Percentiles rank a stretch among this genome's conserved stretches.
Conservation (phyloP, 2,888 invertebrate species). For the Tanypteryx hageni region DNA sequence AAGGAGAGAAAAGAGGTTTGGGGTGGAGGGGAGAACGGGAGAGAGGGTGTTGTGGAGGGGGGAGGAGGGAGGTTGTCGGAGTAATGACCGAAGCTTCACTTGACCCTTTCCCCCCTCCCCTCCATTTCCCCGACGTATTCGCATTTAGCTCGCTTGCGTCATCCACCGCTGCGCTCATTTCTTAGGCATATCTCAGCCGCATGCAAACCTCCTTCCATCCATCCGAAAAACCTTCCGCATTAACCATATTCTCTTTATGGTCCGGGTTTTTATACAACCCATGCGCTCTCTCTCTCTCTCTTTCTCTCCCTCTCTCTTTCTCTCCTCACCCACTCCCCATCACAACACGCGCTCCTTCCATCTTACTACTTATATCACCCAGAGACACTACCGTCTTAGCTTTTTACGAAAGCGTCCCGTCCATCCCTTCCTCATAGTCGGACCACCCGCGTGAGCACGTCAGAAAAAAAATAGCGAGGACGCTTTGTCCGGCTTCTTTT, state of each 20-base stretch:
- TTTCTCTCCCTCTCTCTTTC: not conserved
- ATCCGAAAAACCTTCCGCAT: not conserved
- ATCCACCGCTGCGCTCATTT: constrained; percentile 48
- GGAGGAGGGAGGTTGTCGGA: not conserved
- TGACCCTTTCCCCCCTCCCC: constrained; percentile 11
- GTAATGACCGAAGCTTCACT: constrained; percentile 58
- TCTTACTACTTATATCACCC: not conserved
- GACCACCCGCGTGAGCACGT: constrained; percentile 44
- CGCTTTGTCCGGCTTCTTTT: constrained; percentile 12
- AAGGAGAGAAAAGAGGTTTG: not conserved
- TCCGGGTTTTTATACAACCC: not conserved
- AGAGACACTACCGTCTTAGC: constrained; percentile 3
- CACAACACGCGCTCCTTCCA: not conserved
- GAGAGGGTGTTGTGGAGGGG: not conserved
- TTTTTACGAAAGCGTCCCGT: not conserved
- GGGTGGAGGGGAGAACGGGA: not conserved
- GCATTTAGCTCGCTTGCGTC: constrained; percentile 60
- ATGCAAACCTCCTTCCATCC: not conserved
- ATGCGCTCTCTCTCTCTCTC: not conserved
- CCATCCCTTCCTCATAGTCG: not conserved
- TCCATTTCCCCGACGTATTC: constrained; percentile 16
- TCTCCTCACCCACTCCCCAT: not conserved
- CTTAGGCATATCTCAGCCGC: constrained; percentile 8
- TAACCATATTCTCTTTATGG: not conserved
- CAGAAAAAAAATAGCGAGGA: not conserved